These are phyloP conservation scores for Drosophila saltans DNA, from an alignment of 1,140 invertebrate species.

Conservation along the genomic window DNA sequence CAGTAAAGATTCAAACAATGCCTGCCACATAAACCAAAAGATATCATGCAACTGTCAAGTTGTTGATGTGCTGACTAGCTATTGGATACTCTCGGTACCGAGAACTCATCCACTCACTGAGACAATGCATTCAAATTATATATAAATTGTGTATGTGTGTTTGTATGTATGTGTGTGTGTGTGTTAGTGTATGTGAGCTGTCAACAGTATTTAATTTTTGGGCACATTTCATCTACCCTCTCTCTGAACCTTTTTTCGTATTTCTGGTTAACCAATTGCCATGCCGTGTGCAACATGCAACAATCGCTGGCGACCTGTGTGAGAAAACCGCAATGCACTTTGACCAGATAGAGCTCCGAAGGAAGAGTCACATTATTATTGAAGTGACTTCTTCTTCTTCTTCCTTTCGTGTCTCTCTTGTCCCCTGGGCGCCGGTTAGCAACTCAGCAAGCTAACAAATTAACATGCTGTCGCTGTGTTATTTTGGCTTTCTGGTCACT, in stretches of 20 bases:
- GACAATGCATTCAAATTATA: constrained; percentile 60
- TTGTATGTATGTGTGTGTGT: no score
- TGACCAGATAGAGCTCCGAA: constrained; percentile 38
- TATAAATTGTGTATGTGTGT: constrained; percentile 71
- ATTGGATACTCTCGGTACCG: constrained; percentile 30
- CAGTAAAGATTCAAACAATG: constrained; percentile 26
- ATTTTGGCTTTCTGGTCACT: constrained; percentile 37
- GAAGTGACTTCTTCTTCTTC: constrained; percentile 25
- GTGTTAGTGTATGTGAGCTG: constrained; percentile 65
- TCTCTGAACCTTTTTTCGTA: background rate
- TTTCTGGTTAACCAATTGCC: background rate
- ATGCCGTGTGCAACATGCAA: constrained; percentile 54
- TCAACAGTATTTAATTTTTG: constrained; percentile 79
- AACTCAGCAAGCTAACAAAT: constrained; percentile 81
- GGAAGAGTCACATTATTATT: constrained; percentile 56
- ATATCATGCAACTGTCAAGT: constrained; percentile 71
- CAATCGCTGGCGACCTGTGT: constrained; percentile 28
- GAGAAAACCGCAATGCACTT: constrained; percentile 76
- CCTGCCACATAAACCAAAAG: constrained; percentile 25
- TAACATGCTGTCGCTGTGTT: constrained; percentile 67
- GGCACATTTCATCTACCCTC: constrained; percentile 28
- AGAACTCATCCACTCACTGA: constrained; percentile 12
- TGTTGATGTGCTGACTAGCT: constrained; percentile 54
- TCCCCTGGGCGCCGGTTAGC: constrained; percentile 38
- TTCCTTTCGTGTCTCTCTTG: background rate